A percentile compares a stretch with the other conserved stretches of the same genome.
These are phyloP conservation scores for Limosa lapponica DNA, from an alignment of 2,797 vertebrate species.

Conservation along the genomic window DNA sequence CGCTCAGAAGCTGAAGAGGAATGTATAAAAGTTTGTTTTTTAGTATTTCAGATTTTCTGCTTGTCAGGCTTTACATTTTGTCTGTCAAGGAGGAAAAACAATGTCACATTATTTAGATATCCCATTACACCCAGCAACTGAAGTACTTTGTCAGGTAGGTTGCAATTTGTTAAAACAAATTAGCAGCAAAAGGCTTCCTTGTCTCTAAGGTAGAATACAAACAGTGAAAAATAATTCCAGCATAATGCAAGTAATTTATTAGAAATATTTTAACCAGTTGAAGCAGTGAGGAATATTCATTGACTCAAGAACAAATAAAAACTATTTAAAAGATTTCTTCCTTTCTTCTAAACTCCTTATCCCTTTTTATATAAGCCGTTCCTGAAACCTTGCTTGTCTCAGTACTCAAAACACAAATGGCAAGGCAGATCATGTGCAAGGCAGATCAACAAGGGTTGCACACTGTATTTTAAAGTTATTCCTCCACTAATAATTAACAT, in stretches of 20 bases:
- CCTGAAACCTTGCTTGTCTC: background rate
- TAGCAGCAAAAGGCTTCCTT: background rate
- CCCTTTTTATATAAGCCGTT: background rate
- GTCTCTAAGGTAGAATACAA: background rate
- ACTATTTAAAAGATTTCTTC: background rate
- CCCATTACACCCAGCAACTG: background rate
- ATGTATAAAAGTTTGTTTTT: background rate
- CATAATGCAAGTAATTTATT: background rate
- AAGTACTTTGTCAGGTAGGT: background rate
- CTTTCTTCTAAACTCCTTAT: background rate
- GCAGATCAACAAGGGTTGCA: background rate
- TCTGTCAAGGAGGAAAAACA: background rate
- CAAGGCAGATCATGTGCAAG: background rate
- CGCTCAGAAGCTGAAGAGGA: rapidly evolving
- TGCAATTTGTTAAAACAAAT: background rate
- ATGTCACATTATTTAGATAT: background rate
- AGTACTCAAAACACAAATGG: background rate
- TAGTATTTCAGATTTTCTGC: background rate
- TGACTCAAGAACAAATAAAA: background rate
- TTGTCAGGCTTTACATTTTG: background rate
- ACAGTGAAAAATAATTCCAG: background rate
- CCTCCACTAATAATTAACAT: background rate
- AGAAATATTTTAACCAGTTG: background rate
- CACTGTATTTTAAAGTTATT: background rate
- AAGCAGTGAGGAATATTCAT: background rate